These are phyloP conservation scores for Scaeva pyrastri DNA, from an alignment of 2,888 invertebrate genomes.

Conservation along the genomic window DNA sequence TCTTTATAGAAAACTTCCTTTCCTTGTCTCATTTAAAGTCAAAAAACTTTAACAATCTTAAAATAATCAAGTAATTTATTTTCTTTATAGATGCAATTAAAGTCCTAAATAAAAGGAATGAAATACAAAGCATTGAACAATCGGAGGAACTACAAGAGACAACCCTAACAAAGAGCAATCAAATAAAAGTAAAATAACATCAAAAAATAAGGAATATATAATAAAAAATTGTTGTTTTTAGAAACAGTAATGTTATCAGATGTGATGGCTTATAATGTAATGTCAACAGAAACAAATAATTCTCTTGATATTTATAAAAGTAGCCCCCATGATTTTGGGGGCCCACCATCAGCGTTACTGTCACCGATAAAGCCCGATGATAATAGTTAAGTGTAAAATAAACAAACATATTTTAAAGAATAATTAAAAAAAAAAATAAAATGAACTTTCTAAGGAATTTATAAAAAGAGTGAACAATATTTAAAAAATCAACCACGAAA, in stretches of 20 bases:
- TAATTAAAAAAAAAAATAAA: constrained; percentile 26
- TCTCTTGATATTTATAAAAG: constrained; percentile 78
- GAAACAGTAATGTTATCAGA: constrained; percentile 82
- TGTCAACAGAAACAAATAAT: constrained; percentile 79
- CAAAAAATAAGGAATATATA: constrained; percentile 6
- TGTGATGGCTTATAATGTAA: constrained; percentile 84
- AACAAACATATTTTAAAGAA: constrained; percentile 20
- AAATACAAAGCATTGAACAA: constrained; percentile 26
- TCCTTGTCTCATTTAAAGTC: no score
- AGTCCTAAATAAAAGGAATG: constrained; percentile 51
- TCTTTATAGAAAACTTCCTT: no score
- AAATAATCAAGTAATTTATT: background rate
- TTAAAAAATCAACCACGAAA: constrained; percentile 21
- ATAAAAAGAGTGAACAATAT: constrained; percentile 57
- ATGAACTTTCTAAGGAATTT: constrained; percentile 62
- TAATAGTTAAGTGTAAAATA: constrained; percentile 79
- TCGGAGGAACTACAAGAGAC: constrained; percentile 47
- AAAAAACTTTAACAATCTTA: no score
- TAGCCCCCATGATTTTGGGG: constrained; percentile 84
- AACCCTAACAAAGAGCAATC: background rate
- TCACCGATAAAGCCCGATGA: constrained; percentile 77
- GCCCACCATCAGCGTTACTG: constrained; percentile 80
- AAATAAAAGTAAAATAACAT: background rate
- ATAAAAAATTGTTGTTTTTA: constrained; percentile 50
- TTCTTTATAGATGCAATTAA: constrained; percentile 60